Conservation (phyloP, 2,113 vertebrate species). For the Promerops cafer region DNA sequence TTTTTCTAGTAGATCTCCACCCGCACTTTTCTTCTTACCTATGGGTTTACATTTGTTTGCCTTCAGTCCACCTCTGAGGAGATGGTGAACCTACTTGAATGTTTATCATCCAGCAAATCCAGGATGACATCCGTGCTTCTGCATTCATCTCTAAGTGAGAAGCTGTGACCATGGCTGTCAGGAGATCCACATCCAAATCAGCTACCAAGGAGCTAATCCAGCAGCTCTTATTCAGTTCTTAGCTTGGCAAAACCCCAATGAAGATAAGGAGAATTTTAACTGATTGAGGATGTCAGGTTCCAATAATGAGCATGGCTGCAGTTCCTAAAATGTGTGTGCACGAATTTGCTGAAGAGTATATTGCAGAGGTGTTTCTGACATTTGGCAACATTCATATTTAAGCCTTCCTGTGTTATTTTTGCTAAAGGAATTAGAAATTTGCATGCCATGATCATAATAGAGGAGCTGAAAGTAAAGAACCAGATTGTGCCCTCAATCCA, state of each 20-base stretch:
- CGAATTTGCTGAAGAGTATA: constrained; percentile 8
- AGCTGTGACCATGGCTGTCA: neutral
- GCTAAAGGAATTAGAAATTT: constrained; percentile 42
- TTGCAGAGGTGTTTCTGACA: constrained; percentile 41
- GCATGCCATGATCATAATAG: constrained; percentile 1
- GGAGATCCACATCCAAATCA: neutral
- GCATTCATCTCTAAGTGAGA: neutral
- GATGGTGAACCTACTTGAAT: neutral
- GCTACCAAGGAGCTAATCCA: neutral
- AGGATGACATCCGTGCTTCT: neutral
- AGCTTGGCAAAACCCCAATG: neutral
- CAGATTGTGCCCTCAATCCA: constrained; percentile 47
- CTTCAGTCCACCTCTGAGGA: neutral
- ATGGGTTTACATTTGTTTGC: neutral
- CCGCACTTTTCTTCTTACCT: neutral
- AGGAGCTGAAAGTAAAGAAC: constrained; percentile 19
- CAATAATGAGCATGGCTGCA: neutral
- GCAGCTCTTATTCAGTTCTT: neutral
- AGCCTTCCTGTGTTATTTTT: constrained; percentile 45
- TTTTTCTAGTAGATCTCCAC: neutral
- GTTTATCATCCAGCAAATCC: neutral
- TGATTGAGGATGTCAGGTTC: constrained; percentile 5
- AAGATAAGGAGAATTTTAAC: constrained; percentile 8
- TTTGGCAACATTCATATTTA: constrained; percentile 54
- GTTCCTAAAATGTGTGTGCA: neutral